A percentile compares a stretch with the other conserved stretches of the same genome.
Conservation (phyloP, 2,113 vertebrate genomes). For the Cervus canadensis region DNA sequence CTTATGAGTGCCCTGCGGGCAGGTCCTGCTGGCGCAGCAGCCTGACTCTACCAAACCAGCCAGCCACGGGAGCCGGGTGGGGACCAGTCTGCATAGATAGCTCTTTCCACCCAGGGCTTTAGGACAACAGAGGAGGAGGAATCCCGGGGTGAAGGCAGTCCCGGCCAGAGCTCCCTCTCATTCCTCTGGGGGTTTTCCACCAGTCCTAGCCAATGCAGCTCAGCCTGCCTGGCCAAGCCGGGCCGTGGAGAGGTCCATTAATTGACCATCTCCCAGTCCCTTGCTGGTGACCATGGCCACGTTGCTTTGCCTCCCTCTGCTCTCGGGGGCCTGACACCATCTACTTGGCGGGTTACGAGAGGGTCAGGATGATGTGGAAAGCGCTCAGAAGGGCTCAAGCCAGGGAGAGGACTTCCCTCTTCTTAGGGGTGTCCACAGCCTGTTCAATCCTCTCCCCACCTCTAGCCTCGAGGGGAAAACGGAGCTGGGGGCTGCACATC, state of each 20-base stretch:
- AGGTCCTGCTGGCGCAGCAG: not conserved
- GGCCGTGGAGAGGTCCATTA: not conserved
- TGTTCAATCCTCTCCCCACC: not conserved
- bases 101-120: not conserved
- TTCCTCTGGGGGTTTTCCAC: slow-evolving; percentile 28
- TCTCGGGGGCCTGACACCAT: slow-evolving; percentile 1
- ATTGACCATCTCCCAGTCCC: slow-evolving; percentile 18
- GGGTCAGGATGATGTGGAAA: not conserved
- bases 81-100: not conserved
- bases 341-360: not conserved
- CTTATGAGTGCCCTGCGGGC: not conserved
- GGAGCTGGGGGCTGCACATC: not conserved
- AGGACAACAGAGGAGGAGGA: not conserved
- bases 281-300: slow-evolving; percentile 57
- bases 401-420: not conserved
- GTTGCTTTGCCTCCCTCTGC: not conserved
- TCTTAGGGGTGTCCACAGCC: not conserved
- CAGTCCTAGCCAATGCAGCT: not conserved
- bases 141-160: not conserved
- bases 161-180: not conserved
- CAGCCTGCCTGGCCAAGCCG: not conserved
- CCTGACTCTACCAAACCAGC: not conserved
- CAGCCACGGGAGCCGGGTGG: not conserved
- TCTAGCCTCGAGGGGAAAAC: accelerated
- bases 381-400: not conserved